Evolutionary conservation across 2,888 invertebrate genomes (phyloP).

Genomic region (Lithodes maja): DNA sequence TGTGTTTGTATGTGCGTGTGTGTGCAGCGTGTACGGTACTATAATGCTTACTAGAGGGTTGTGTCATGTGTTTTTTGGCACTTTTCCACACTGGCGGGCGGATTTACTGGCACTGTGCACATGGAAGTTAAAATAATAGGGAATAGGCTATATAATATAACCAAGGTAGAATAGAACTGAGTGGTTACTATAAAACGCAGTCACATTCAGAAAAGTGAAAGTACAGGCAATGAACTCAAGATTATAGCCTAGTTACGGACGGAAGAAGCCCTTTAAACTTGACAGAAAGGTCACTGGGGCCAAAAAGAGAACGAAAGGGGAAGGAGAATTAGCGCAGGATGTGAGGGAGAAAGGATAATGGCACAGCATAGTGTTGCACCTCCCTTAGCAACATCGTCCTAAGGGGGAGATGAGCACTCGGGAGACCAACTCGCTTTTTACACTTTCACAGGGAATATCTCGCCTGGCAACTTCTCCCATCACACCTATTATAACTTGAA

Average conservation of each 20-base stretch:
- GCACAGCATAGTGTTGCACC: neutral
- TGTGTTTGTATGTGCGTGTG: neutral
- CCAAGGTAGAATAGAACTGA: neutral
- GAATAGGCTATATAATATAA: neutral
- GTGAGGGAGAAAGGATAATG: neutral
- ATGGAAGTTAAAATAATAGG: too few relatives aligned
- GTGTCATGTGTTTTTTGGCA: neutral
- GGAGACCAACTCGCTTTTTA: too few relatives aligned
- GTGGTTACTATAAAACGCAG: neutral
- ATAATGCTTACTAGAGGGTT: neutral
- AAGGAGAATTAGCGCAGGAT: neutral
- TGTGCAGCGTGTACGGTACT: neutral
- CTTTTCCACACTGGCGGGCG: too few relatives aligned
- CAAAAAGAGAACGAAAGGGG: neutral
- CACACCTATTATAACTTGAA: too few relatives aligned
- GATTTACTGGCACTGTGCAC: too few relatives aligned
- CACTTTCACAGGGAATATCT: too few relatives aligned
- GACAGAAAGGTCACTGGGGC: neutral
- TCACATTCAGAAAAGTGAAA: neutral
- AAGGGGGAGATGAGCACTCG: neutral
- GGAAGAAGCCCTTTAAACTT: neutral
- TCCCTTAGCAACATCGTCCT: neutral
- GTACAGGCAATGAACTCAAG: neutral
- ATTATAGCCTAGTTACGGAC: neutral
- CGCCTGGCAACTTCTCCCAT: too few relatives aligned